phyloP scores from a whole-genome alignment of 1,140 invertebrate species.

The Drosophila burlai region DNA sequence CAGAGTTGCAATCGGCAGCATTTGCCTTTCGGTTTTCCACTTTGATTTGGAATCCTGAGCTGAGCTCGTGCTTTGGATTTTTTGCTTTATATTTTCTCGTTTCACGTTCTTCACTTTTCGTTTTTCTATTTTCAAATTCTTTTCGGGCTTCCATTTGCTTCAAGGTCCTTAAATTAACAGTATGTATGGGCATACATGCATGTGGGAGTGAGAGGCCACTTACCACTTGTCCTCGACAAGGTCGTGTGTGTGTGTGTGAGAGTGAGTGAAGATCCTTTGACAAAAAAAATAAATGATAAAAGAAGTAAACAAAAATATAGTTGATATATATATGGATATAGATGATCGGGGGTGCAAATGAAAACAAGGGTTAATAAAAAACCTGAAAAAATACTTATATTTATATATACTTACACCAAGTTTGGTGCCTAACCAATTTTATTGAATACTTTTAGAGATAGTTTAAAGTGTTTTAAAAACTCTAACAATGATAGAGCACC shows the following conservation, averaged over 20 bases:
- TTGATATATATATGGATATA: too few species aligned
- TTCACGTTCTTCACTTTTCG: background rate
- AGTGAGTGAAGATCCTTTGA: background rate
- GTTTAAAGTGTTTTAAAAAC: too few species aligned
- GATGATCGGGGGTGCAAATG: too few species aligned
- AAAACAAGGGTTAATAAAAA: too few species aligned
- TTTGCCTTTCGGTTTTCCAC: constrained; percentile 29
- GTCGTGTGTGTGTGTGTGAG: too few species aligned
- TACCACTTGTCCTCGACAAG: constrained; percentile 19
- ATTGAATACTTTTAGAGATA: too few species aligned
- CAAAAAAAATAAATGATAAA: background rate
- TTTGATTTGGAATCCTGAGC: constrained; percentile 21
- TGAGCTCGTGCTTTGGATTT: constrained; percentile 7
- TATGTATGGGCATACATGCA: background rate
- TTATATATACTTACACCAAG: too few species aligned
- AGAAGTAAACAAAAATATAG: background rate
- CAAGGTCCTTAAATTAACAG: constrained; percentile 29
- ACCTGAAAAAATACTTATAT: too few species aligned
- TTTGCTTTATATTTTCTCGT: constrained; percentile 3
- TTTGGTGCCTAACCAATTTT: too few species aligned
- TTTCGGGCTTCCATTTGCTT: constrained; percentile 32
- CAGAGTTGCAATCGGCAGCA: constrained; percentile 32
- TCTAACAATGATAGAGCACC: too few species aligned
- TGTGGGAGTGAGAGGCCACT: constrained; percentile 26
- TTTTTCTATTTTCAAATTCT: constrained; percentile 5